Conservation (phyloP, 2,888 invertebrate species). For the Drosophila ezoana region DNA sequence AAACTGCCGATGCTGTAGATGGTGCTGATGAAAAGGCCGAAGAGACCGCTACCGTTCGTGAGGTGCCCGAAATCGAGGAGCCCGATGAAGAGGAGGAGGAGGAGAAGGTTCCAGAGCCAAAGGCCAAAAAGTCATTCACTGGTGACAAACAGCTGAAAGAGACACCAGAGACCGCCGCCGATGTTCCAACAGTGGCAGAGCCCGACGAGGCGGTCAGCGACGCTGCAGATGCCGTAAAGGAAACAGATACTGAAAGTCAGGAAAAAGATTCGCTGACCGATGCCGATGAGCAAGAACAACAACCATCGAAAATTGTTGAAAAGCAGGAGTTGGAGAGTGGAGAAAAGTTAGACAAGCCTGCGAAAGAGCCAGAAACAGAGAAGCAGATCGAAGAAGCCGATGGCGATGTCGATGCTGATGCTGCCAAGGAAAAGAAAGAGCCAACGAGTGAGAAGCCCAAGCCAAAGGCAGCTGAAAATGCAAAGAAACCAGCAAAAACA, state of each 20-base stretch:
- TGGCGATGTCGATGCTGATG: slow-evolving; percentile 1
- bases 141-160: slow-evolving; percentile 37
- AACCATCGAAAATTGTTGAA: slow-evolving; percentile 55
- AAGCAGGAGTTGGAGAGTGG: slow-evolving; percentile 64
- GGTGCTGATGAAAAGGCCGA: slow-evolving; percentile 47
- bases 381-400: slow-evolving; percentile 13
- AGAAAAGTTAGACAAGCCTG: slow-evolving; percentile 11
- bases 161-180: slow-evolving; percentile 10
- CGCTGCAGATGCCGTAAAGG: slow-evolving; percentile 24
- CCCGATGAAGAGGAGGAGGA: slow-evolving; percentile 56
- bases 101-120: slow-evolving; percentile 14
- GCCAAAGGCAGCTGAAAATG: slow-evolving; percentile 27
- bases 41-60: slow-evolving; percentile 19
- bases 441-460: slow-evolving; percentile 15
- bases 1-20: slow-evolving; percentile 23
- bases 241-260: slow-evolving; percentile 4
- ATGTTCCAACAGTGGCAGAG: slow-evolving; percentile 26
- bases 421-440: slow-evolving; percentile 9
- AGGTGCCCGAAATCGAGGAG: slow-evolving; percentile 50
- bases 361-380: not conserved
- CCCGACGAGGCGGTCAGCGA: slow-evolving; percentile 7
- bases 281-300: slow-evolving; percentile 7
- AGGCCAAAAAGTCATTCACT: slow-evolving; percentile 40
- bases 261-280: slow-evolving; percentile 22
- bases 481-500: slow-evolving; percentile 14